Evolutionary conservation across 2,113 vertebrate genomes (phyloP).

Genomic region (Cyphomyrus plagiostoma): DNA sequence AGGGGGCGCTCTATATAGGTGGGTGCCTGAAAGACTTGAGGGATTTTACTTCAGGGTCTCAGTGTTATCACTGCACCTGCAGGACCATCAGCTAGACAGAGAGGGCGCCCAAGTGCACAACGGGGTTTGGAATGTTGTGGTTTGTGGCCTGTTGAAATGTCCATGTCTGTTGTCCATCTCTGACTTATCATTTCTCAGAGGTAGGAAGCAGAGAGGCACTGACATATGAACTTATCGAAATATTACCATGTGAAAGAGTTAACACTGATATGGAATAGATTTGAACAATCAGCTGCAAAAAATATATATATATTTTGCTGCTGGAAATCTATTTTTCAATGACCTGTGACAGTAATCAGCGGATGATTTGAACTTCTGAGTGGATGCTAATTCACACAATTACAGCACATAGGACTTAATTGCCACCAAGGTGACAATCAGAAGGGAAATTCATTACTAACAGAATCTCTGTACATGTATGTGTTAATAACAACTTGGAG

Average conservation of each 20-base stretch:
- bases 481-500: background rate
- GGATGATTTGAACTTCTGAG: background rate
- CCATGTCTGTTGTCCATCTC: background rate
- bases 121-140: background rate
- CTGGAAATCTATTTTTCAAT: background rate
- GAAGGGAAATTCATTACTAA: background rate
- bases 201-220: background rate
- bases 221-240: background rate
- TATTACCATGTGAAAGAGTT: background rate
- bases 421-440: background rate
- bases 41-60: background rate
- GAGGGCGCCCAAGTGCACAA: background rate
- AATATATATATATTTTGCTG: background rate
- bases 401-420: background rate
- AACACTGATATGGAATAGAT: background rate
- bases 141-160: background rate
- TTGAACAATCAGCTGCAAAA: background rate
- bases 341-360: background rate
- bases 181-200: background rate
- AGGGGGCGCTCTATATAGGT: constrained; percentile 42
- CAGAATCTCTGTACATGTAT: background rate
- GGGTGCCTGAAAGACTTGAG: constrained; percentile 52
- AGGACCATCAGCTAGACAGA: background rate
- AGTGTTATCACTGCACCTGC: background rate
- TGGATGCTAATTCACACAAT: background rate